phyloP scores from a whole-genome alignment of 2,797 vertebrate genomes.

The Aldrovandia affinis region DNA sequence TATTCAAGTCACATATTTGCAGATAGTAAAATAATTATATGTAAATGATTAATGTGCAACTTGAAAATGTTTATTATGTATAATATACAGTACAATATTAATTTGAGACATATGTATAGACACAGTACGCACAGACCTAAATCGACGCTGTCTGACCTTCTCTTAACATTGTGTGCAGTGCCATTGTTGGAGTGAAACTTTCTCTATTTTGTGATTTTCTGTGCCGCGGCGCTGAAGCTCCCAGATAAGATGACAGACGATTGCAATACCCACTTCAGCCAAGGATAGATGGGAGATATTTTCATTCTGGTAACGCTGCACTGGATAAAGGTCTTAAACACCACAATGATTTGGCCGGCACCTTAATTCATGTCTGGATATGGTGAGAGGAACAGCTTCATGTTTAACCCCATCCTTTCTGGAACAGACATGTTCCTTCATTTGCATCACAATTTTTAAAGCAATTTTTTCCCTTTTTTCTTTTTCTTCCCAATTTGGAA shows the following conservation, averaged over 20 bases:
- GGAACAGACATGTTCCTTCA: not conserved
- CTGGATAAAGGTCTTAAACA: constrained; percentile 10
- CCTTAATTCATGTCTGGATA: not conserved
- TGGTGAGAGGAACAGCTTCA: not conserved
- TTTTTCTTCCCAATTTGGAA: not conserved
- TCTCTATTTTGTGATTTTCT: not conserved
- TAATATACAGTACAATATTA: too few species aligned
- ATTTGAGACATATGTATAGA: not conserved
- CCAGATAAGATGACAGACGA: not conserved
- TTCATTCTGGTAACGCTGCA: not conserved
- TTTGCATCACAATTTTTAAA: not conserved
- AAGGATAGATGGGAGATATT: not conserved
- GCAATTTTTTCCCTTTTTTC: too few species aligned
- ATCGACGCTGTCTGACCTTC: not conserved
- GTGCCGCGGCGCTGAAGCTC: not conserved
- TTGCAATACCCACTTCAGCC: not conserved
- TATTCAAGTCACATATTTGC: not conserved
- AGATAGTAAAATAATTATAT: not conserved
- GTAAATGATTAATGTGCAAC: not conserved
- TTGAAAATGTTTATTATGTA: not conserved
- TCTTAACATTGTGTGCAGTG: not conserved
- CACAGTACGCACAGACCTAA: too few species aligned
- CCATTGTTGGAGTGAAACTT: not conserved
- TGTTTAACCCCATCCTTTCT: not conserved
- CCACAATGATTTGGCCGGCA: not conserved